phyloP scores from a whole-genome alignment of 2,113 vertebrate genomes.

The Istiophorus platypterus region DNA sequence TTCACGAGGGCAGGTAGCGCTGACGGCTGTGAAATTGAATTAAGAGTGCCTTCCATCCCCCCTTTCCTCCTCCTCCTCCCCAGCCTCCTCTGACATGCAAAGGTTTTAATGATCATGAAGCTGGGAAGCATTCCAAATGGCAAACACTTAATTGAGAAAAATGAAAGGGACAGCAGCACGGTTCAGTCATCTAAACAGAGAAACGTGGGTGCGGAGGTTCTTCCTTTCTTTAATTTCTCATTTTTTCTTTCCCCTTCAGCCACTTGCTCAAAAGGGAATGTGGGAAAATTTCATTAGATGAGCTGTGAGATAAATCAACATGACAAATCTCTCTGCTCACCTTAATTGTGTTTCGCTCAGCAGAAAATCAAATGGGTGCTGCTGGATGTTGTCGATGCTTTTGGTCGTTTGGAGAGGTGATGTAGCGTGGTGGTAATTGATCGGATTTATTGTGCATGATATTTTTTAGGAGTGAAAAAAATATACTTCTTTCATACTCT shows the following conservation, averaged over 20 bases:
- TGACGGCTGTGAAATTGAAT: slow-evolving; percentile 77
- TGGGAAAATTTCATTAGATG: slow-evolving; percentile 80
- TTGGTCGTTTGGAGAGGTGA: slow-evolving; percentile 37
- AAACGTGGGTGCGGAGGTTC: slow-evolving; percentile 43
- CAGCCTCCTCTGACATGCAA: slow-evolving; percentile 60
- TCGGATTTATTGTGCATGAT: not conserved
- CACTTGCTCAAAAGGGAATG: slow-evolving; percentile 66
- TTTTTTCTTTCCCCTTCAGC: slow-evolving; percentile 14
- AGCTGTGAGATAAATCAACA: slow-evolving; percentile 78
- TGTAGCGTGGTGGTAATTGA: slow-evolving; percentile 11
- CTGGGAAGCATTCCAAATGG: slow-evolving; percentile 77
- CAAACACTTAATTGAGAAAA: slow-evolving; percentile 83
- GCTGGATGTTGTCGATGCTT: slow-evolving; percentile 49
- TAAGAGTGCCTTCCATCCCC: slow-evolving; percentile 52
- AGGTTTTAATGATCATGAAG: slow-evolving; percentile 81
- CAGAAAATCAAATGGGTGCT: slow-evolving; percentile 63
- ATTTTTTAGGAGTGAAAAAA: not conserved
- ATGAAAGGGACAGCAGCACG: slow-evolving; percentile 66
- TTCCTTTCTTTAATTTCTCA: slow-evolving; percentile 60
- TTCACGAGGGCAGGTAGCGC: slow-evolving; percentile 61
- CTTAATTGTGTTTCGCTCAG: slow-evolving; percentile 80
- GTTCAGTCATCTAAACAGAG: slow-evolving; percentile 80
- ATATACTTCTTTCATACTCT: not conserved
- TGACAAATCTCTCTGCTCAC: slow-evolving; percentile 75
- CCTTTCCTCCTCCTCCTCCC: slow-evolving; percentile 22